These are phyloP conservation scores for Eupristina koningsbergeri DNA, from an alignment of 1,140 invertebrate species.

Conservation along the genomic window DNA sequence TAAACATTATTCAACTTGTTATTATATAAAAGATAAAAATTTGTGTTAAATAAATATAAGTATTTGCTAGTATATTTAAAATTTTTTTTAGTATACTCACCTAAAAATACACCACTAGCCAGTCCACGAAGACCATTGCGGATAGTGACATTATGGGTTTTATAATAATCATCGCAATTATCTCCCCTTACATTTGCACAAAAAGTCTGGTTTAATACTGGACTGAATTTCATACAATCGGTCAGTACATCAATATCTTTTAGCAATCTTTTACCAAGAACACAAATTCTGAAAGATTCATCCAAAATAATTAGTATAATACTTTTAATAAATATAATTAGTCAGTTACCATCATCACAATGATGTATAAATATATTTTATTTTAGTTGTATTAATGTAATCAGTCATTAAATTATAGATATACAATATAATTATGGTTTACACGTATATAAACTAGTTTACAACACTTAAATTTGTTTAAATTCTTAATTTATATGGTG, in stretches of 20 bases:
- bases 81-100: slow-evolving; percentile 71
- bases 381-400: too few relatives aligned
- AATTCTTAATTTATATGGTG: background rate
- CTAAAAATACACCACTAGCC: slow-evolving; percentile 82
- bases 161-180: slow-evolving; percentile 87
- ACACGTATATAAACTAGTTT: too few relatives aligned
- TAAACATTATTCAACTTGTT: too few relatives aligned
- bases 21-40: too few relatives aligned
- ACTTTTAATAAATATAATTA: too few relatives aligned
- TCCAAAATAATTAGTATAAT: background rate
- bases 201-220: slow-evolving; percentile 79
- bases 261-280: slow-evolving; percentile 89
- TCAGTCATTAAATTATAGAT: too few relatives aligned
- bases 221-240: slow-evolving; percentile 84
- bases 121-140: slow-evolving; percentile 85
- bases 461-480: too few relatives aligned
- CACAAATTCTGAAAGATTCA: slow-evolving; percentile 85
- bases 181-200: slow-evolving; percentile 76
- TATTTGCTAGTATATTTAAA: background rate
- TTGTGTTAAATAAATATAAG: background rate
- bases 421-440: too few relatives aligned
- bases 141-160: slow-evolving; percentile 73
- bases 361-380: too few relatives aligned
- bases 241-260: slow-evolving; percentile 79
- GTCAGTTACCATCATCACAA: too few relatives aligned